Conservation (phyloP, 2,888 invertebrate genomes). For the Epinotia demarniana region DNA sequence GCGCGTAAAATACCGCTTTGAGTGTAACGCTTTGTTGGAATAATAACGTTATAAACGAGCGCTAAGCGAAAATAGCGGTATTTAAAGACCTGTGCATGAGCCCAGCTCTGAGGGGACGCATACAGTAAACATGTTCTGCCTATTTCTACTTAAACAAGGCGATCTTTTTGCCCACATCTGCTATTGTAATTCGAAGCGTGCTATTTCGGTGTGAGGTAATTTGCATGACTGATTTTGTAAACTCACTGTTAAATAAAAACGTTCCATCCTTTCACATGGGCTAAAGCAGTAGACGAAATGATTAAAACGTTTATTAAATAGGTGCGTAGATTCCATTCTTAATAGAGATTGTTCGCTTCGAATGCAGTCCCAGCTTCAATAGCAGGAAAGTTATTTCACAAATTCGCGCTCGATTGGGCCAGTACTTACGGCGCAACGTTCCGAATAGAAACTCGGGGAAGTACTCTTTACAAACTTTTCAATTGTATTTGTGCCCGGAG, state of each 20-base stretch:
- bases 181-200: too few species aligned
- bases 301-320: neutral
- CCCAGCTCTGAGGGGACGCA: too few species aligned
- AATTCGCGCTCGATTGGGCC: slow-evolving; percentile 42
- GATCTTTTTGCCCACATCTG: too few species aligned
- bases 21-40: too few species aligned
- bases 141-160: too few species aligned
- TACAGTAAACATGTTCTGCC: too few species aligned
- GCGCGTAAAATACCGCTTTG: too few species aligned
- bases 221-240: too few species aligned
- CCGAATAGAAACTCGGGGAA: slow-evolving; percentile 22
- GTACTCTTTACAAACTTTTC: slow-evolving; percentile 41
- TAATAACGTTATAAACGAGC: too few species aligned
- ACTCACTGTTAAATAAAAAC: neutral
- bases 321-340: slow-evolving; percentile 21
- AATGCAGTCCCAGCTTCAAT: slow-evolving; percentile 37
- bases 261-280: neutral
- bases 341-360: slow-evolving; percentile 35
- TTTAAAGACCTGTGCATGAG: too few species aligned
- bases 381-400: slow-evolving; percentile 43
- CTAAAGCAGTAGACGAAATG: neutral
- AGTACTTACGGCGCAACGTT: slow-evolving; percentile 36
- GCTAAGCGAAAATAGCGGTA: too few species aligned
- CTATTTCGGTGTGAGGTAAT: too few species aligned
- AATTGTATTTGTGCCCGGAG: slow-evolving; percentile 41